Percentiles rank a stretch among this genome's conserved stretches.
Conservation (phyloP, 2,888 invertebrate species). For the Tiliacea citrago region DNA sequence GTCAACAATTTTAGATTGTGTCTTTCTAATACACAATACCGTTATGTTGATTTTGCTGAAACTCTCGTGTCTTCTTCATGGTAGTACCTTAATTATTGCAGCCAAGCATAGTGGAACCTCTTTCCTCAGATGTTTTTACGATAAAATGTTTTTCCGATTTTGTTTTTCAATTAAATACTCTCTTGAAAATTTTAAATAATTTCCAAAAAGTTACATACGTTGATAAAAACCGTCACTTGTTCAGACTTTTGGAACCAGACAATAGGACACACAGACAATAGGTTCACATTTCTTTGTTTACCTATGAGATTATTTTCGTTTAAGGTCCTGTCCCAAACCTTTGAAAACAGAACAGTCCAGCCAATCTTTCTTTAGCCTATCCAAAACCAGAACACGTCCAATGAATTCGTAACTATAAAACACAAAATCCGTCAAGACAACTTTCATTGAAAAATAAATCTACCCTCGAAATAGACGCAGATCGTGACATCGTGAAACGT, state of each 20-base stretch:
- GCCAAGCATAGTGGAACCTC: neutral
- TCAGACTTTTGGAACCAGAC: neutral
- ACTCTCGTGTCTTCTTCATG: neutral
- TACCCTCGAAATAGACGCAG: constrained; percentile 42
- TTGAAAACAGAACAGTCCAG: neutral
- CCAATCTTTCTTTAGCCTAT: neutral
- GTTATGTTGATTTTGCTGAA: neutral
- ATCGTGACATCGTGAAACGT: constrained; percentile 46
- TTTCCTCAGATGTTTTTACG: neutral
- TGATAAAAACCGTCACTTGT: neutral
- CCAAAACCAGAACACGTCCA: constrained; percentile 19
- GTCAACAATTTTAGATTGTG: neutral
- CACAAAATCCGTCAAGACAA: constrained; percentile 24
- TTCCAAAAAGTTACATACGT: neutral
- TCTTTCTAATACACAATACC: no score
- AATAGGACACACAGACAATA: neutral
- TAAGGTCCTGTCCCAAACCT: neutral
- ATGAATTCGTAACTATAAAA: constrained; percentile 35
- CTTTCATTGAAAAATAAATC: constrained; percentile 48
- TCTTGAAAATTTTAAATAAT: neutral
- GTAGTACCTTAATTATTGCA: neutral
- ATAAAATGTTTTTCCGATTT: no score
- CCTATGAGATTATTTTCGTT: neutral
- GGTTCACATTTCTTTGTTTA: neutral
- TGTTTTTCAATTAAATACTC: neutral